Evolutionary conservation across 1,140 invertebrate species (phyloP), one percentile per base, ranked within the genome.

Genomic region (Drosophila repleta): DNA sequence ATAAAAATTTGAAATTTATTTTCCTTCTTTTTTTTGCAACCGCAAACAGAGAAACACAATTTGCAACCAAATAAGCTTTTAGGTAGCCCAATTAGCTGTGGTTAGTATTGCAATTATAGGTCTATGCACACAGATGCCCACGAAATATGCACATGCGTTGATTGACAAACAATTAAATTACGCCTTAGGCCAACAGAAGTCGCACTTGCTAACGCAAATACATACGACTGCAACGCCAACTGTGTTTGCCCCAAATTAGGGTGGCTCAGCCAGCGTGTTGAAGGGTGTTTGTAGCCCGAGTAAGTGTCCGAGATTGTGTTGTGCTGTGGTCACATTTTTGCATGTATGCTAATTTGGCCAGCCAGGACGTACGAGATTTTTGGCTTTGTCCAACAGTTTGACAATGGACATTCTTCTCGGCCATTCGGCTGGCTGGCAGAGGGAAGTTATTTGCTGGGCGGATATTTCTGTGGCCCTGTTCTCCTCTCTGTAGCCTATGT

Each of bases 341-440:
- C 82, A 78, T 87, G 66, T 58, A 85, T 87, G 82, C 82, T 85
- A 85, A 85, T 85, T 78, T 82, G 45, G 37, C 72, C 72, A 69
- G 71, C 39, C 29, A 32, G 41, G 8, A 13, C 11, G 48, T 61
- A 78, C 75, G 74, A 74, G 56, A 81, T 81, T 87, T 85, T 77
- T 80, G 62, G 68, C 51, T 57, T 62, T 53, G 57, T 52, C 37
- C 52, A 11, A 20, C 32, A 21, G 48, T 53, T 43, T 67, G 55
- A 20, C 57, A 39, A 76, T 45, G 39, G 20, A 61, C 1, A 17
- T 45, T 52, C 21, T 35, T 29, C 21, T 29, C 3, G 24, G 11
- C 20, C 24, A 7, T 49, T 26, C 24, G 20, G 20, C 3, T 37
- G 29, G 55, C 17, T 24, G 4, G 48, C 32, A 20, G 48, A n/a